Conservation (phyloP, 2,113 vertebrate genomes). For the Apteryx owenii region DNA sequence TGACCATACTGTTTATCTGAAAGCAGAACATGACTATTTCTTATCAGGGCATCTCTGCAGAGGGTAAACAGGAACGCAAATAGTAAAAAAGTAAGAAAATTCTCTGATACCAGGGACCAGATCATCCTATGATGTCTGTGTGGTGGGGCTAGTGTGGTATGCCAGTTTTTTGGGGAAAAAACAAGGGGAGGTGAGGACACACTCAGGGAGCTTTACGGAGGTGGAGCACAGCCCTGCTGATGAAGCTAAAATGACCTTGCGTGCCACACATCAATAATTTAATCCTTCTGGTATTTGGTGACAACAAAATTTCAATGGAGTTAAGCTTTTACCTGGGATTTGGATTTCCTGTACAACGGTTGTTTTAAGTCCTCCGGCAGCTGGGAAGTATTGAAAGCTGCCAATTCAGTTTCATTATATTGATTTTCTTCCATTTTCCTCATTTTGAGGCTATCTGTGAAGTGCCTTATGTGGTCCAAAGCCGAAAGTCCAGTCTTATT, state of each 20-base stretch:
- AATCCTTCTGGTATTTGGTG: neutral
- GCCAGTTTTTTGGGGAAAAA: neutral
- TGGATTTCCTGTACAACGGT: slow-evolving; percentile 96
- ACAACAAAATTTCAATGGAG: slow-evolving; percentile 20
- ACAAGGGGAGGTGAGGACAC: neutral
- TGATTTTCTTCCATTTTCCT: slow-evolving; percentile 93
- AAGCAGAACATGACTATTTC: neutral
- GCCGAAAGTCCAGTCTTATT: slow-evolving; percentile 89
- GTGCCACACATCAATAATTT: neutral
- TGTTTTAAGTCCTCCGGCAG: slow-evolving; percentile 92
- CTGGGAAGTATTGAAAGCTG: slow-evolving; percentile 86
- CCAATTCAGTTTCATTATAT: slow-evolving; percentile 86
- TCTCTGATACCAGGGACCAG: neutral
- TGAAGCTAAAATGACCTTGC: neutral
- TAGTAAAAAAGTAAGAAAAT: neutral
- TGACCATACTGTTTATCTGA: accelerated
- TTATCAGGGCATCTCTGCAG: neutral
- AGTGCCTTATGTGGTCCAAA: slow-evolving; percentile 95
- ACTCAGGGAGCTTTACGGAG: neutral
- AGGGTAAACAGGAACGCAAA: neutral
- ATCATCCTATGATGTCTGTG: neutral
- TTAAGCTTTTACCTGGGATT: slow-evolving; percentile 91
- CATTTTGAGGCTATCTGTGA: slow-evolving; percentile 92
- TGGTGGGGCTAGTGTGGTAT: neutral
- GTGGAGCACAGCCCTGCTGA: neutral